Base-by-base conservation (phyloP, 2,797 vertebrate species). In the Saguinus oedipus region DNA sequence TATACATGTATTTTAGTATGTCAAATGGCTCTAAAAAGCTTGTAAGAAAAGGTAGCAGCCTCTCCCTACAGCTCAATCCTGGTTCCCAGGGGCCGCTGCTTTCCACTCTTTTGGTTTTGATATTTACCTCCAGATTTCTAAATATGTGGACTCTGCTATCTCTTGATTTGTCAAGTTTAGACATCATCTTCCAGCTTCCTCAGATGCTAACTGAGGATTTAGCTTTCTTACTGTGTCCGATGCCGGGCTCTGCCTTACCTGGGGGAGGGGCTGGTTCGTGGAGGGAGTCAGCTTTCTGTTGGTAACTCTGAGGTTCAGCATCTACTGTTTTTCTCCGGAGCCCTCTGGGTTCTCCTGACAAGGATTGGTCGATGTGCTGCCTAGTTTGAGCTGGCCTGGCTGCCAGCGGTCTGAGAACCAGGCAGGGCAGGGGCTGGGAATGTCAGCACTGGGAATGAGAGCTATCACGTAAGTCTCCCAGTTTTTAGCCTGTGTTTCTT, bases 281-380 rank as follows among this genome's bases (percentile, higher is more conserved):
- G 88, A 2, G 36, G 26, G 0, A 24, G 74, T 42, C 42, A 22
- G 42, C 0, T 36, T 15, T 61, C 1, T 44, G 36, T 12, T 15
- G 30, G 46, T 14, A 4, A 10, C 24, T 33, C 72, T 81, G 70
- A 39, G 46, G n/a, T 8, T 33, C 11, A 7, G 14, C 39, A 8
- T 39, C n/a, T 15, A 1, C 33, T 20, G 20, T 0, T 0, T 36
- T 44, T 14, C 20, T 50, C 74, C 22, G 44, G 44, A 1, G 1
- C 17, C n/a, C 4, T 13, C 7, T 0, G 0, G 24, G 10, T 30
- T 74, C 85, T 88, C 76, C n/a, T 0, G 59, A 46, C 39, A 17
- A n/a, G 48, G n/a, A 2, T 5, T 50, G 15, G 0, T n/a, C 22
- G 0, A 1, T 7, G 2, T 17, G 30, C n/a, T 24, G 83, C 64